Evolutionary conservation across 2,888 invertebrate genomes (phyloP).

Genomic region (Nemotelus pantherinus): DNA sequence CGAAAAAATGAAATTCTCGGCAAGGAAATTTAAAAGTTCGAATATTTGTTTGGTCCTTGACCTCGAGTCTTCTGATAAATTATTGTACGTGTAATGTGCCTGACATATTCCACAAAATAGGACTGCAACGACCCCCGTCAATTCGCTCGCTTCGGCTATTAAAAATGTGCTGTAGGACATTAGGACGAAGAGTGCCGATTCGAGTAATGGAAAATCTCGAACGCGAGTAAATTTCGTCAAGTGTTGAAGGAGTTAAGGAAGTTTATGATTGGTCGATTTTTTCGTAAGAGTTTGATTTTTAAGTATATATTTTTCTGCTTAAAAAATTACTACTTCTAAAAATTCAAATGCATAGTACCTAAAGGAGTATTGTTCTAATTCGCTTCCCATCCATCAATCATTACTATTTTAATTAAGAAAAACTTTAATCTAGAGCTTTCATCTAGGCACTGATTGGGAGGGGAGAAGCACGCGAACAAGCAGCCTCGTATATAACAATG

Average conservation of each 20-base stretch:
- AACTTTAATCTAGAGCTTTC: no score
- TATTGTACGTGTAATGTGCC: slow-evolving; percentile 99
- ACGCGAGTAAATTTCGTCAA: slow-evolving; percentile 95
- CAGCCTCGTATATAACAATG: no score
- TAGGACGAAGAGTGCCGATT: slow-evolving; percentile 94
- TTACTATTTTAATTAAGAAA: no score
- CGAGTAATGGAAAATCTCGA: slow-evolving; percentile 92
- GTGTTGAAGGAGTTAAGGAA: slow-evolving; percentile 65
- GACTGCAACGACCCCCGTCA: slow-evolving; percentile 98
- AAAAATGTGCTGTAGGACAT: slow-evolving; percentile 98
- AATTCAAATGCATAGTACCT: no score
- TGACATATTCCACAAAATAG: slow-evolving; percentile 99
- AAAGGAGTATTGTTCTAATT: no score
- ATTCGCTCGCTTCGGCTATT: slow-evolving; percentile 93
- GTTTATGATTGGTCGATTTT: slow-evolving; percentile 3
- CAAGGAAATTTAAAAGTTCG: slow-evolving; percentile 92
- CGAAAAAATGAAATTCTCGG: slow-evolving; percentile 98
- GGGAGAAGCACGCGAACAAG: no score
- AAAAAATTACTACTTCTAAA: no score
- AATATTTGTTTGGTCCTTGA: slow-evolving; percentile 90
- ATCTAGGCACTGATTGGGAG: no score
- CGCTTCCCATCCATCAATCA: no score
- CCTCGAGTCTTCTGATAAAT: slow-evolving; percentile 87
- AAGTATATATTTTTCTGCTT: no score
- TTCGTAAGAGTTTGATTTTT: no score